Percentiles rank a stretch among this genome's conserved stretches.
Evolutionary conservation across 2,888 invertebrate genomes (phyloP).

Genomic region (Eristalis arbustorum): DNA sequence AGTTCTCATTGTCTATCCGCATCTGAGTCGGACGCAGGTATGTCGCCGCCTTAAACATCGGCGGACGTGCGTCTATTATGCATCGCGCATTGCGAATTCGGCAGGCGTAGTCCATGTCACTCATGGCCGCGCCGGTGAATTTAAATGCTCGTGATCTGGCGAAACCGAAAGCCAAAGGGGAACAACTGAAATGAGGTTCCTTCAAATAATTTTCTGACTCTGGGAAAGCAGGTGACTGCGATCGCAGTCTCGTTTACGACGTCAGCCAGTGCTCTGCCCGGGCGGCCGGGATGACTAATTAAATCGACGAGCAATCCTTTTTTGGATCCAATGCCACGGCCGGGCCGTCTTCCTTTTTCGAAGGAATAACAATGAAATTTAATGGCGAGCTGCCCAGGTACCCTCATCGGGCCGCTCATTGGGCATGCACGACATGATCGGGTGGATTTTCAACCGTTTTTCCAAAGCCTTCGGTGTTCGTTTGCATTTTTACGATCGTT

Average conservation of each 20-base stretch:
- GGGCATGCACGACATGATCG: slow-evolving; percentile 58
- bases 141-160: not conserved
- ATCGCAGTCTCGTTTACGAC: not conserved
- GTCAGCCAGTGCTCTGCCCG: not conserved
- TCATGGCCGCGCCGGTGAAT: slow-evolving; percentile 9
- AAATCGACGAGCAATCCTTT: slow-evolving; percentile 54
- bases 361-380: slow-evolving; percentile 43
- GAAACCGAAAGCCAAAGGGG: not conserved
- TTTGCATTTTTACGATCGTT: not conserved
- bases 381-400: slow-evolving; percentile 27
- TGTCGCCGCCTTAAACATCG: slow-evolving; percentile 32
- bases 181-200: not conserved
- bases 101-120: slow-evolving; percentile 11
- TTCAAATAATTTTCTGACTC: slow-evolving; percentile 24
- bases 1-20: slow-evolving; percentile 30
- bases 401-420: slow-evolving; percentile 47
- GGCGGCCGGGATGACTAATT: slow-evolving; percentile 13
- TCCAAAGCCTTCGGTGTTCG: not conserved
- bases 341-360: not conserved
- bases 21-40: slow-evolving; percentile 44
- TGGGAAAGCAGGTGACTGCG: slow-evolving; percentile 41
- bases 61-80: slow-evolving; percentile 44
- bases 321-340: not conserved
- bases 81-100: slow-evolving; percentile 31
- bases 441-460: slow-evolving; percentile 39